A percentile compares a stretch with the other conserved stretches of the same genome.
Conservation (phyloP, 2,113 vertebrate genomes). For the Zapus hudsonius region DNA sequence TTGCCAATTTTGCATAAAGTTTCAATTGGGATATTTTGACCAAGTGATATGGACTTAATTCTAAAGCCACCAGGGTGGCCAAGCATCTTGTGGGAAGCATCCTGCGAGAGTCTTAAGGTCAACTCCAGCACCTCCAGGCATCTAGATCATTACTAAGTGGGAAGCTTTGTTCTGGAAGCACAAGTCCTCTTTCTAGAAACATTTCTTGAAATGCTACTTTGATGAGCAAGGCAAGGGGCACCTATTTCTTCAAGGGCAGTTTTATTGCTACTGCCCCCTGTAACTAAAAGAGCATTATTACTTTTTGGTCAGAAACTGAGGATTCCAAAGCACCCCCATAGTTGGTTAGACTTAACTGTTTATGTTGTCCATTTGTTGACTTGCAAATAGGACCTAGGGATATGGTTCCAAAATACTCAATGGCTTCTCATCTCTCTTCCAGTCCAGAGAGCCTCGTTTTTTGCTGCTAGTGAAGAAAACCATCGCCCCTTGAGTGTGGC, state of each 20-base stretch:
- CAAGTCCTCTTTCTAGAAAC: conserved; percentile 17
- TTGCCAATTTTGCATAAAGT: not conserved
- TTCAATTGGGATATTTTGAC: not conserved
- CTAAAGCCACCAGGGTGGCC: not conserved
- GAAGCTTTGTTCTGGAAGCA: not conserved
- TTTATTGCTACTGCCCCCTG: fast-evolving
- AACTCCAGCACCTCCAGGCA: not conserved
- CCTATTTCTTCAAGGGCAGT: not conserved
- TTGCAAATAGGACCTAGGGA: not conserved
- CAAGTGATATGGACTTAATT: not conserved
- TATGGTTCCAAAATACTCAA: not conserved
- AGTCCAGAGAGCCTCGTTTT: conserved; percentile 95
- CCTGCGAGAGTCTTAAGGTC: not conserved
- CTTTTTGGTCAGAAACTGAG: too few relatives aligned
- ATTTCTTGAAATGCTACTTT: not conserved
- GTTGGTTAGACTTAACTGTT: not conserved
- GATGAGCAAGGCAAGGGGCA: not conserved
- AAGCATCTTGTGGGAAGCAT: not conserved
- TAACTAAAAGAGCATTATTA: not conserved
- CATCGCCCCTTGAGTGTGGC: conserved; percentile 89
- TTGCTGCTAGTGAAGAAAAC: conserved; percentile 92
- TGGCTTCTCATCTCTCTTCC: conserved; percentile 56
- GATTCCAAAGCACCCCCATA: not conserved
- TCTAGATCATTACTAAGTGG: not conserved
- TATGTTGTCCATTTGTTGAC: fast-evolving